Base-by-base conservation (phyloP, 2,888 invertebrate genomes). In the Melinaea marsaeus region DNA sequence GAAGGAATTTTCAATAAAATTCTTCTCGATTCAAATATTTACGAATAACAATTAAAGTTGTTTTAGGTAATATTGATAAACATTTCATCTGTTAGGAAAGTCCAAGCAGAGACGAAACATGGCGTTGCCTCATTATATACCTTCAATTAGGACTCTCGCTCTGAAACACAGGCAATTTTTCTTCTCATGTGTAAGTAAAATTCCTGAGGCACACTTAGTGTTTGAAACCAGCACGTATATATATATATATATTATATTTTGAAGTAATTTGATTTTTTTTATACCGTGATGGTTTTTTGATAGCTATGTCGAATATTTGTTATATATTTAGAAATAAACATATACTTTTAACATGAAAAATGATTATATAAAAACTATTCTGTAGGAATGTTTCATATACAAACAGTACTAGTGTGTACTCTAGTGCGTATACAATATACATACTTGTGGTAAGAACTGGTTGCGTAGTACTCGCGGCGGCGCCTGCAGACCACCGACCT, bases 161-260 rank as follows among this genome's bases (percentile, higher is more conserved):
- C 85, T 85, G 85, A 85, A 78, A 72, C 71, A 67, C 60, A 66
- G 67, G 64, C 70, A 72, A 75, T 81, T 79, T 78, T 82, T 79
- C 80, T 84, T 83, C 79, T 79, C 83, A 74, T 77, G 72, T 78
- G 74, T 75, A 62, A 76, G 81, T 80, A 82, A 84, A 84, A 85
- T 85, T 81, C 84, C 81, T 73, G 70, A 66, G 73, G 64, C 72
- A 70, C 72, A 80, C 78, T 79, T 77, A 77, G 76, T 71, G 71
- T 73, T 1, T 6, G 37, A 7, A 37, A 7, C 22, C 1, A 9
- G 9, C 11, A 42, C 42, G 11, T 22, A 22, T 22, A 22, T 22
- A 22, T 22, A 22, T 22, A 1, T 22, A 22, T 22, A 22, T 22
- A 1, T 1, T 22, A 22, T 1, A 22, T 22, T 22, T 22, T 22